Evolutionary conservation across 2,113 vertebrate species (phyloP).

Genomic region (Ovis canadensis): DNA sequence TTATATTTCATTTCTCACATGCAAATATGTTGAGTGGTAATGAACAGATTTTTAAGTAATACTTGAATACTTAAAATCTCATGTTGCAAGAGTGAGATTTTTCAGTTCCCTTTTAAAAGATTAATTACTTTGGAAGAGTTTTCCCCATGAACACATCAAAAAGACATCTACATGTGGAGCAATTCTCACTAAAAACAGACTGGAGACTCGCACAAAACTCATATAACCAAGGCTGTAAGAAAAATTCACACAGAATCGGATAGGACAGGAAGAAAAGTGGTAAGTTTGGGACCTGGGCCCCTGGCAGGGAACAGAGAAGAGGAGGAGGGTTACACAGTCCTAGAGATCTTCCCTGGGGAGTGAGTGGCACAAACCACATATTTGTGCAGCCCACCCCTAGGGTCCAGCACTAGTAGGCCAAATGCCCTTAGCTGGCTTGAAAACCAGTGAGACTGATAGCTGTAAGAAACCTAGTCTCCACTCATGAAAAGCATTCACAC

Average conservation of each 20-base stretch:
- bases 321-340: neutral
- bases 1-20: conserved; percentile 21
- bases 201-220: neutral
- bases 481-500: neutral
- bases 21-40: conserved; percentile 37
- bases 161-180: neutral
- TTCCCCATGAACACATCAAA: neutral
- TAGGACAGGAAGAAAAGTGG: neutral
- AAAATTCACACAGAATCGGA: neutral
- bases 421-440: neutral
- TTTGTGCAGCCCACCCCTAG: neutral
- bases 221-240: neutral
- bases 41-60: conserved; percentile 14
- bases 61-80: neutral
- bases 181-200: neutral
- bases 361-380: neutral
- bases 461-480: neutral
- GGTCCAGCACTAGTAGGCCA: neutral
- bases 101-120: neutral
- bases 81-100: neutral
- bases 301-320: neutral
- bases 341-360: neutral
- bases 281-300: neutral
- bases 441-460: neutral
- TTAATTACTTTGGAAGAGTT: neutral